Base-by-base conservation (phyloP, 2,888 invertebrate species). In the Sclerodermus sp. region DNA sequence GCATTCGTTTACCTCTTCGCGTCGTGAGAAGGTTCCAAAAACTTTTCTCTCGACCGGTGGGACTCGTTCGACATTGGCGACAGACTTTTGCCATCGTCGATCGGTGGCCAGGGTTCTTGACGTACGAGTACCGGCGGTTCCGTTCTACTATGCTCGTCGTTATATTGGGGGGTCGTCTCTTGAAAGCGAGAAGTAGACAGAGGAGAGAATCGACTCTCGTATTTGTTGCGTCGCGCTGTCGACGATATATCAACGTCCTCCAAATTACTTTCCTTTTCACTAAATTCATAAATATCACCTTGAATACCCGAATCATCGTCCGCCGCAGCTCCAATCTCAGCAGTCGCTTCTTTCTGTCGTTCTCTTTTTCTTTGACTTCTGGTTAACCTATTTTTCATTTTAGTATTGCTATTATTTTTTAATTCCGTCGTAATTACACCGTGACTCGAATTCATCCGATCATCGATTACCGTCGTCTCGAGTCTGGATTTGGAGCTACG, bases 271-370 rank as follows among this genome's bases (percentile, higher is more conserved):
- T 80, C 81, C 42, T 76, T 75, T 53, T 23, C 23, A 55, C 77
- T 79, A 63, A 83, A 83, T 58, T 83, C 82, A 56, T 82, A 85
- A 50, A 84, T 79, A 67, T 84, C 84, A 13, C 77, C 77, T 51
- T 77, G 77, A 50, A 78, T 78, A 1, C 77, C 77, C 0, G 77
- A 77, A 58, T 78, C 78, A 16, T 78, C 77, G 29, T 78, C 78
- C 5, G 70, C 74, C n/a, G 23, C 23, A n/a, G 66, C 71, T 1
- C 71, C 73, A 30, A 74, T 70, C n/a, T 67, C 66, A 1, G 64
- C 47, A 0, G 64, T 47, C 3, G 62, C 53, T 10, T 56, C 49
- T 16, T 18, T 42, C 42, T 53, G 34, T 4, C 13, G 12, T 38
- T 68, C 68, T 41, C 65, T 23, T 23, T 23, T 72, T 39, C 70